Evolutionary conservation across 2,888 invertebrate species (phyloP).

Genomic region (Pyrgus malvae): DNA sequence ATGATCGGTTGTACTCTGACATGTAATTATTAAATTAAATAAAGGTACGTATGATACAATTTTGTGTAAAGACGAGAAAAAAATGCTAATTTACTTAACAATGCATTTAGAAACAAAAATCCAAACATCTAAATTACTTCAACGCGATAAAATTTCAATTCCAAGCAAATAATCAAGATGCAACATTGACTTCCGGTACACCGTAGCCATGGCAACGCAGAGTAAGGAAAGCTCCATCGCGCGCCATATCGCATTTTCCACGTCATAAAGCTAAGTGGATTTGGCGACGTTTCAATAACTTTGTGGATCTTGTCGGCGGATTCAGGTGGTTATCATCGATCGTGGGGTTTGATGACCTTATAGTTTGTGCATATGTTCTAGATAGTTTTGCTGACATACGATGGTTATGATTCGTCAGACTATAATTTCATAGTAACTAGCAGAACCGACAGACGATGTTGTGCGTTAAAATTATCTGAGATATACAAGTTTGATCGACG

Average conservation of each 20-base stretch:
- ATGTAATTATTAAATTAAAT: too few relatives aligned
- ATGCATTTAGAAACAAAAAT: too few relatives aligned
- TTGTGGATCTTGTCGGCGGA: conserved; percentile 42
- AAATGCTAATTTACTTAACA: too few relatives aligned
- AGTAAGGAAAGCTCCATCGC: conserved; percentile 40
- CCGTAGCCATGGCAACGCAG: conserved; percentile 38
- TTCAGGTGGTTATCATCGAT: conserved; percentile 24
- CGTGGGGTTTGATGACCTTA: conserved; percentile 17
- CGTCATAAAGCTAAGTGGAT: conserved; percentile 76
- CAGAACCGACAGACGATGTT: too few relatives aligned
- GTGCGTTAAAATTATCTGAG: too few relatives aligned
- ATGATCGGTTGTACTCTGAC: too few relatives aligned
- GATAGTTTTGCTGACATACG: background rate
- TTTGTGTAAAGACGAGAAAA: too few relatives aligned
- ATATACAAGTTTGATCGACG: too few relatives aligned
- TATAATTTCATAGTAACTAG: too few relatives aligned
- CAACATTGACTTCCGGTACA: background rate
- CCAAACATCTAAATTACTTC: too few relatives aligned
- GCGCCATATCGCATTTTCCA: conserved; percentile 68
- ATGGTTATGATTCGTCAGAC: background rate
- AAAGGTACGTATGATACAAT: too few relatives aligned
- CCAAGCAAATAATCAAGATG: background rate
- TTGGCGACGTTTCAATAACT: conserved; percentile 73
- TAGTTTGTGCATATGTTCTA: conserved; percentile 5
- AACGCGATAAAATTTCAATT: background rate